Evolutionary conservation across 2,113 vertebrate genomes (phyloP).

Genomic region (Callopanchax toddi): DNA sequence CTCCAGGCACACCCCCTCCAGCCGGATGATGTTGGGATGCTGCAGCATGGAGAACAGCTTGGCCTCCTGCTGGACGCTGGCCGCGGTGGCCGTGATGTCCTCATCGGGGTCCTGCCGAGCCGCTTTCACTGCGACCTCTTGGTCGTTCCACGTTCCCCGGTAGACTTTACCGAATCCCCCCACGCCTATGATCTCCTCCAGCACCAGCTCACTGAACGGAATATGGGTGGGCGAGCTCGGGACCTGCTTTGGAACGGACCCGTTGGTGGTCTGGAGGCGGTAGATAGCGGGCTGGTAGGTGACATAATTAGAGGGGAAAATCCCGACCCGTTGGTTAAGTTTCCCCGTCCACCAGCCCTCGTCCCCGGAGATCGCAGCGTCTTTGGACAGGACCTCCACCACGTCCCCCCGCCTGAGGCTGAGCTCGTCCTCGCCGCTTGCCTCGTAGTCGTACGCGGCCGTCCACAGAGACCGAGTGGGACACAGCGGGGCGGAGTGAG

Average conservation of each 20-base stretch:
- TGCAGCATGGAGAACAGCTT: constrained; percentile 91
- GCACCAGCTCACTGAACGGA: constrained; percentile 85
- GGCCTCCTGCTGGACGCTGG: constrained; percentile 90
- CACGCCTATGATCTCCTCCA: constrained; percentile 93
- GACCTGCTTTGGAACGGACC: constrained; percentile 61
- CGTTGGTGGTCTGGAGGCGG: constrained; percentile 64
- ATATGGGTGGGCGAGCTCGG: constrained; percentile 83
- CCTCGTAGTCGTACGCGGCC: constrained; percentile 88
- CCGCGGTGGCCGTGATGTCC: constrained; percentile 90
- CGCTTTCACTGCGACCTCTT: constrained; percentile 94
- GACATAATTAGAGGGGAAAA: constrained; percentile 90
- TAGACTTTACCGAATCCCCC: constrained; percentile 96
- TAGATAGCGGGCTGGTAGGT: constrained; percentile 79
- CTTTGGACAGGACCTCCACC: constrained; percentile 89
- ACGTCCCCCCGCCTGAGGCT: constrained; percentile 86
- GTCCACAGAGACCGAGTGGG: constrained; percentile 84
- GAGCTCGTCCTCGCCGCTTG: constrained; percentile 88
- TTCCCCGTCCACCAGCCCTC: constrained; percentile 92
- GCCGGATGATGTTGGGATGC: constrained; percentile 91
- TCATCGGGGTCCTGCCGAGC: constrained; percentile 92
- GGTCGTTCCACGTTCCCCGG: constrained; percentile 89
- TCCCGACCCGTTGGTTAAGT: constrained; percentile 86
- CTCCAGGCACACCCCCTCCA: constrained; percentile 89
- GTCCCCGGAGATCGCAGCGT: constrained; percentile 87
- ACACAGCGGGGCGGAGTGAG: constrained; percentile 80